phyloP scores from a whole-genome alignment of 37 sponge, comb jelly and placozoan genomes.

The Dysidea cf. avara region DNA sequence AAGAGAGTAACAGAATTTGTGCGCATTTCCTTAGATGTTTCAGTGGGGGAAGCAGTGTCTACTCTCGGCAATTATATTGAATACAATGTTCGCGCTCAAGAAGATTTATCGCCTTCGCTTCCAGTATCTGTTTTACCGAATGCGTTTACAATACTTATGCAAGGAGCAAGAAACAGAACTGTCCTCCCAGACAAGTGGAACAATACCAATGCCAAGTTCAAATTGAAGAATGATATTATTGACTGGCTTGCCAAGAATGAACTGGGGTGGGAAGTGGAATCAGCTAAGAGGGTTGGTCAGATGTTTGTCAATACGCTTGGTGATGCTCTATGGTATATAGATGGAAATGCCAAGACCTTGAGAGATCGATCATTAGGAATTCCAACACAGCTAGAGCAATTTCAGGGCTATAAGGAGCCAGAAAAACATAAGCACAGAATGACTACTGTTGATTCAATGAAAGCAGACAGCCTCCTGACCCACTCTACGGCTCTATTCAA shows the following conservation, averaged over 20 bases:
- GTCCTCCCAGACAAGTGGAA: slow-evolving; percentile 35
- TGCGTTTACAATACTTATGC: slow-evolving; percentile 29
- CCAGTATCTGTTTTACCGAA: too few relatives aligned
- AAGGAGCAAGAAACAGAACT: slow-evolving; percentile 12
- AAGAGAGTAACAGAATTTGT: too few relatives aligned
- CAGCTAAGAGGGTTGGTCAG: neutral
- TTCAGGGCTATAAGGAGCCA: slow-evolving; percentile 34
- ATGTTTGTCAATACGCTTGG: slow-evolving; percentile 14
- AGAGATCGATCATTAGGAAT: neutral
- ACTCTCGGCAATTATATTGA: too few relatives aligned
- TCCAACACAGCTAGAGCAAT: slow-evolving; percentile 4
- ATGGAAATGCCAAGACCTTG: slow-evolving; percentile 25
- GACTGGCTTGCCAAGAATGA: slow-evolving; percentile 10
- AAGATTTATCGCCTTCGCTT: too few relatives aligned
- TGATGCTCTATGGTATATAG: slow-evolving; percentile 33
- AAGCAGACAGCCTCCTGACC: neutral
- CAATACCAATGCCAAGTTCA: slow-evolving; percentile 3
- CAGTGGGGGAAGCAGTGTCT: too few relatives aligned
- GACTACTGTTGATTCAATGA: slow-evolving; percentile 12
- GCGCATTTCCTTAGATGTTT: too few relatives aligned
- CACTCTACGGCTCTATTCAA: slow-evolving; percentile 25
- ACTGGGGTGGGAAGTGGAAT: slow-evolving; percentile 31
- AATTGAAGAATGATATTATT: slow-evolving; percentile 23
- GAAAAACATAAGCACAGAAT: slow-evolving; percentile 34
- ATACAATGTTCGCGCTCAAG: too few relatives aligned